phyloP scores from a whole-genome alignment of 2,113 vertebrate genomes.

The Caloenas nicobarica region DNA sequence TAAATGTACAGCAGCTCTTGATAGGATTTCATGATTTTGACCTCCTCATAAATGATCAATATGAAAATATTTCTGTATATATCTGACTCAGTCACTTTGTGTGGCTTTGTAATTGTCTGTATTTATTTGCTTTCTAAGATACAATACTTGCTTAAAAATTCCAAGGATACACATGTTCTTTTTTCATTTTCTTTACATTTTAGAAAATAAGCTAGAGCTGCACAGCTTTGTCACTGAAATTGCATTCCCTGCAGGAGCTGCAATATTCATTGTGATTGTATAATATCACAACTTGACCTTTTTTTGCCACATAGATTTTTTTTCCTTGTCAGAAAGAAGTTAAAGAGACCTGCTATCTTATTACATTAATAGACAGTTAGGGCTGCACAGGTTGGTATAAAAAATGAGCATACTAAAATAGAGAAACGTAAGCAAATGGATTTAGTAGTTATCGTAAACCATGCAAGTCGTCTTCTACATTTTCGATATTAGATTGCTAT shows the following conservation, averaged over 20 bases:
- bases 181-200: neutral
- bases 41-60: neutral
- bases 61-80: neutral
- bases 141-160: neutral
- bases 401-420: neutral
- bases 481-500: neutral
- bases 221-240: neutral
- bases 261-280: neutral
- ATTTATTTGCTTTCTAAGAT: neutral
- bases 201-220: neutral
- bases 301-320: neutral
- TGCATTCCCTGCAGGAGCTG: neutral
- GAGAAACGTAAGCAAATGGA: neutral
- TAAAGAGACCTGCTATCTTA: neutral
- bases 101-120: neutral
- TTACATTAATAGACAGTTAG: neutral
- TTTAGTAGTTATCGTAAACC: neutral
- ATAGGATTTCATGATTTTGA: neutral
- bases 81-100: neutral
- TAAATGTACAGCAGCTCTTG: neutral
- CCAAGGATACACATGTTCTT: neutral
- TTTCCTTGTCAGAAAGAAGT: conserved; percentile 14
- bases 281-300: conserved; percentile 38
- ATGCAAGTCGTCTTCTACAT: neutral
- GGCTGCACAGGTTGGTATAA: neutral